phyloP scores from a whole-genome alignment of 1,140 invertebrate species.

The Drosophila ironensis region DNA sequence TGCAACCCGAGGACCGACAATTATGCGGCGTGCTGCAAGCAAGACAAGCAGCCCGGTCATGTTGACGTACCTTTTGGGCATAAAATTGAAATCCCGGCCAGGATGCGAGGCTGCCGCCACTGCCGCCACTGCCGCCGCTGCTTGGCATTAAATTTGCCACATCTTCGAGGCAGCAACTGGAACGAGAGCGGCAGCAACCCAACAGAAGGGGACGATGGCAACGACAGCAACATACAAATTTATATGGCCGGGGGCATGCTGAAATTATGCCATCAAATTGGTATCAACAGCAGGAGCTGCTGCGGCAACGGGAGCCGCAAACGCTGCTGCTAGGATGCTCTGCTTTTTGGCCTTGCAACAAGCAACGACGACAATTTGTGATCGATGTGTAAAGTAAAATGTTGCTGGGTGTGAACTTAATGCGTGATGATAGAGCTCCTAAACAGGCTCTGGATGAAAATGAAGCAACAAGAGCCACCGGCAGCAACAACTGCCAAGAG shows the following conservation, averaged over 20 bases:
- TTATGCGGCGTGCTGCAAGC: conserved; percentile 56
- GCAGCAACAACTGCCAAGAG: conserved; percentile 14
- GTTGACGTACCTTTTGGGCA: conserved; percentile 79
- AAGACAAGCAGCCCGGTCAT: conserved; percentile 51
- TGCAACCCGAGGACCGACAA: conserved; percentile 44
- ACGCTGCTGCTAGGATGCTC: conserved; percentile 20
- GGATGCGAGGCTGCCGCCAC: conserved; percentile 60
- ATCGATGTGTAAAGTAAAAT: conserved; percentile 75
- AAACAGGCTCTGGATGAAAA: not conserved
- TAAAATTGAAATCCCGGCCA: conserved; percentile 76
- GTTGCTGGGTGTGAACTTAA: conserved; percentile 76
- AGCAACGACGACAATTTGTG: conserved; percentile 69
- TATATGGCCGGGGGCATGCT: conserved; percentile 76
- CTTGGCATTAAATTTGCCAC: conserved; percentile 78
- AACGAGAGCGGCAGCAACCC: not conserved
- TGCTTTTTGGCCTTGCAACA: conserved; percentile 36
- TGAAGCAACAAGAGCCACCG: conserved; percentile 9
- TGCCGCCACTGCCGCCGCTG: conserved; percentile 47
- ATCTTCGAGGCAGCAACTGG: conserved; percentile 46
- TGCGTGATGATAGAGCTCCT: conserved; percentile 56
- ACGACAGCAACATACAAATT: conserved; percentile 74
- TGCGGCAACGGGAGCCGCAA: not conserved
- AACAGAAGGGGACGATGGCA: not conserved
- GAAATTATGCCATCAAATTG: conserved; percentile 82
- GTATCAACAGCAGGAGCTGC: conserved; percentile 64